phyloP scores from a whole-genome alignment of 1,140 invertebrate genomes.

The Saccostrea echinata region DNA sequence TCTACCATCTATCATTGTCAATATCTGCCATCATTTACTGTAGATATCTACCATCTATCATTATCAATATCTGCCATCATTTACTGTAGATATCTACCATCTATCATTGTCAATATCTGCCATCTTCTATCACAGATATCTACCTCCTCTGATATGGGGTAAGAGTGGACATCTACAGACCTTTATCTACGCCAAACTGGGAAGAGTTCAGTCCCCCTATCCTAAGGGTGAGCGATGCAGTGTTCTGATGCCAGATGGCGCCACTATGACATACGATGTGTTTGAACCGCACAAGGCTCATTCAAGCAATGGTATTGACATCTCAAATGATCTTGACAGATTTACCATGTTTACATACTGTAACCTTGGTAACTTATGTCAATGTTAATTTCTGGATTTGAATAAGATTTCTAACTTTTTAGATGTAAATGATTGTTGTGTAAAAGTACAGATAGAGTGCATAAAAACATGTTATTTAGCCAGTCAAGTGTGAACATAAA shows the following conservation, averaged over 20 bases:
- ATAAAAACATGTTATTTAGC: no score
- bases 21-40: no score
- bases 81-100: no score
- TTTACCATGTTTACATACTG: background rate
- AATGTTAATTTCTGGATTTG: no score
- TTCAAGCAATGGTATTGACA: slow-evolving; percentile 60
- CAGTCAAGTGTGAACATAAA: no score
- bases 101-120: no score
- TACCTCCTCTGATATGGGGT: slow-evolving; percentile 94
- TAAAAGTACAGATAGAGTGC: no score
- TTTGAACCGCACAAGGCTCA: slow-evolving; percentile 88
- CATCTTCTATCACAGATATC: slow-evolving; percentile 85
- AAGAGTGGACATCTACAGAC: slow-evolving; percentile 96
- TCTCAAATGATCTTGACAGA: background rate
- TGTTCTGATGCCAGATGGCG: slow-evolving; percentile 88
- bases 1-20: no score
- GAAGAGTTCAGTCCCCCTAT: slow-evolving; percentile 91
- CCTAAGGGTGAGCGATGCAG: slow-evolving; percentile 90
- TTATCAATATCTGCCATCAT: no score
- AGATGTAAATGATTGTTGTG: no score
- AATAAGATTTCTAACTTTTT: background rate
- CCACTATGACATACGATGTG: slow-evolving; percentile 94
- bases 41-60: no score
- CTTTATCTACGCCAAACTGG: slow-evolving; percentile 93
- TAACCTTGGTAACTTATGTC: no score